Base-by-base conservation (phyloP, 2,888 invertebrate species). In the Therioaphis trifolii region DNA sequence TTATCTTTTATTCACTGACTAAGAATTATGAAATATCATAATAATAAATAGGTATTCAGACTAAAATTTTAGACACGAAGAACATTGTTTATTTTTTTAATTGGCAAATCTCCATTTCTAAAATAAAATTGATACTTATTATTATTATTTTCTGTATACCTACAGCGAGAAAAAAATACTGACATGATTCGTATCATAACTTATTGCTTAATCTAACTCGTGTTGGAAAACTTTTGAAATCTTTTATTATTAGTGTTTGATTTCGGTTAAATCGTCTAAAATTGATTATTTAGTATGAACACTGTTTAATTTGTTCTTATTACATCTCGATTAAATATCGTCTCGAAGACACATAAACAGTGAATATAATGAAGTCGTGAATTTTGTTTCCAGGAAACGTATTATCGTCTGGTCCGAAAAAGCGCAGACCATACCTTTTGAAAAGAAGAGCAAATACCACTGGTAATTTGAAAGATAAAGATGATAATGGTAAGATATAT, bases 381-480 rank as follows among this genome's bases (percentile, higher is more conserved):
- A 35, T 35, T 84, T 77, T 87, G 88, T 89, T 52, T 88, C 91
- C 91, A 91, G 87, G 89, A 88, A 69, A 88, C 72, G 88, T 87
- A 24, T 18, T 82, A 35, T 74, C 74, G 18, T 87, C 86, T 55
- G 86, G 89, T 76, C 88, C 90, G 87, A 91, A 91, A 1, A 96
- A 96, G 89, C 91, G 95, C 86, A 91, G 94, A 85, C 92, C 95
- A 0, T 92, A 95, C 88, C 90, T 95, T 85, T 90, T 96, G 86
- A 97, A 96, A 89, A 91, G 95, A 88, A 95, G 96, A 88, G 95
- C 96, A 0, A 91, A 96, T 84, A 96, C 97, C 61, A 96, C 96
- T 0, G 93, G 95, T 84, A 94, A 96, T 89, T 95, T 96, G 88
- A 93, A 93, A 86, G 91, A 92, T 86, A 92, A 91, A 86, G 94